Evolutionary conservation across 2,888 invertebrate species (phyloP), one percentile per base, ranked within the genome.

Genomic region (Griposia aprilina): DNA sequence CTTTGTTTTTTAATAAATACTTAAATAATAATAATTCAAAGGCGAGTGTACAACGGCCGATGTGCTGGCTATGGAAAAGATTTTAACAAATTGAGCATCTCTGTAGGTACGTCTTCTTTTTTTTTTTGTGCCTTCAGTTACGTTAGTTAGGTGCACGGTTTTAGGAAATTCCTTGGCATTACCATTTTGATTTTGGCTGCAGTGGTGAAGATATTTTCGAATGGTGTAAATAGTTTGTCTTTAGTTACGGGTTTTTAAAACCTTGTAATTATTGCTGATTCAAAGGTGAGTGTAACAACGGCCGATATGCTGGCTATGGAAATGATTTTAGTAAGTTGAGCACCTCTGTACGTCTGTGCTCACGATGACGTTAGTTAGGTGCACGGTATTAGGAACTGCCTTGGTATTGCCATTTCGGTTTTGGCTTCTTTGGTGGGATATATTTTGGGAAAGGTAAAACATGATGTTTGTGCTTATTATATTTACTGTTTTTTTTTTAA

Each of bases 11-110:
- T 2, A 36, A 36, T 36, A 36, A 36, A 36, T 36, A 36, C 2
- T 36, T 36, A 36, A 36, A 36, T 36, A 36, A 36, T 36, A 36
- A 36, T 36, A 36, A 36, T 94, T 95, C 96, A 95, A 96, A 96
- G 94, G 93, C 94, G 91, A 95, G 94, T 93, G 94, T 94, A 95
- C 94, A 94, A 93, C 93, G 88, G 88, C 87, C 90, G 88, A 90
- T 89, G 89, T 89, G 84, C 90, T 85, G 90, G 90, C 91, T 92
- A 92, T 93, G 94, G 93, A 94, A 94, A 95, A 94, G 88, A 92
- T 90, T 93, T 93, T 91, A 93, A 89, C 87, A 90, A 93, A 90
- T 92, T 93, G 87, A 79, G 80, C 86, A 75, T 83, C 83, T 80
- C 67, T 80, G 83, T 79, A 80, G 55, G 82, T 79, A 80, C 59